A percentile compares a stretch with the other conserved stretches of the same genome.
These are phyloP conservation scores for Troglohyphantes excavatus DNA, from an alignment of 2,888 invertebrate genomes.

Conservation along the genomic window DNA sequence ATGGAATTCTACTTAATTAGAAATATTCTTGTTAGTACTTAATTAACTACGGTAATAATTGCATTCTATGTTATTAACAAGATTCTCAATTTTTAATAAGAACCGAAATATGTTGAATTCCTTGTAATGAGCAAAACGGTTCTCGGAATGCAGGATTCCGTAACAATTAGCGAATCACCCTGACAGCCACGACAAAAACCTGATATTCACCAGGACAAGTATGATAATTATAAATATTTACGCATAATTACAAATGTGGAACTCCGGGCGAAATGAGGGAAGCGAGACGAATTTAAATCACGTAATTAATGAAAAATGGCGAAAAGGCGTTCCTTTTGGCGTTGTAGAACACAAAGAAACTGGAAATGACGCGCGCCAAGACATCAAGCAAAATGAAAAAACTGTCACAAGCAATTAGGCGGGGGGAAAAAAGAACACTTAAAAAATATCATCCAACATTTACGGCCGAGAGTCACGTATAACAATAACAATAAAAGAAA, in stretches of 20 bases:
- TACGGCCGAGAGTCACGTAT: conserved; percentile 51
- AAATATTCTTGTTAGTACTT: not conserved
- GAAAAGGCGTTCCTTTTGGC: not conserved
- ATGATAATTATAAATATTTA: conserved; percentile 71
- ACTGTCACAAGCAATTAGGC: conserved; percentile 41
- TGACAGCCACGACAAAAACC: not conserved
- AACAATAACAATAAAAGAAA: conserved; percentile 72
- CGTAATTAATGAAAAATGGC: conserved; percentile 70
- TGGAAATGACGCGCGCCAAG: conserved; percentile 2
- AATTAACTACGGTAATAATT: not conserved
- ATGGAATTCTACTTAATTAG: not conserved
- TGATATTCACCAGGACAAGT: conserved; percentile 7
- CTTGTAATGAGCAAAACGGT: not conserved
- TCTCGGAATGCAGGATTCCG: not conserved
- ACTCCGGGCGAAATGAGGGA: not conserved
- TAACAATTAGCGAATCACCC: not conserved
- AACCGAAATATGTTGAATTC: not conserved
- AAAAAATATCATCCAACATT: conserved; percentile 40
- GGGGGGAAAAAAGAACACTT: not conserved
- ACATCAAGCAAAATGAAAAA: conserved; percentile 29
- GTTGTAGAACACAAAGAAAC: not conserved
- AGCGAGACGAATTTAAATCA: conserved; percentile 70
- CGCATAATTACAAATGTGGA: conserved; percentile 60
- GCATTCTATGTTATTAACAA: not conserved
- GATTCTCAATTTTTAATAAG: conserved; percentile 34